Evolutionary conservation across 2,888 invertebrate genomes (phyloP).

Genomic region (Disparrhopalites patrizii): DNA sequence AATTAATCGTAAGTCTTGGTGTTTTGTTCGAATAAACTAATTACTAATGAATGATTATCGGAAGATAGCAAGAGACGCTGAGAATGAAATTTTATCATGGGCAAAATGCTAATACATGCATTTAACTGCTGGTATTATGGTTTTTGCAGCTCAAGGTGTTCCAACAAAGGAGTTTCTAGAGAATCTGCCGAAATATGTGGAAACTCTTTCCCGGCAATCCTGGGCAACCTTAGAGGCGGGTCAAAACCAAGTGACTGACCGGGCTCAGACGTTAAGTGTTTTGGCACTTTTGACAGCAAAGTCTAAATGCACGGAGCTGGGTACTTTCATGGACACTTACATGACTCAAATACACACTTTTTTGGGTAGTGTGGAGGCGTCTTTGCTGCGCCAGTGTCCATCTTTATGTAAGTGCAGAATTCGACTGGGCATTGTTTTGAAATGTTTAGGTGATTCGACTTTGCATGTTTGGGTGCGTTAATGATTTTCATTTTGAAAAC

Average conservation of each 20-base stretch:
- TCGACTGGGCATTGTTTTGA: no score
- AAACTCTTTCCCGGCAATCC: conserved; percentile 25
- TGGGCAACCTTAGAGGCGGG: conserved; percentile 32
- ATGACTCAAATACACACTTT: conserved; percentile 32
- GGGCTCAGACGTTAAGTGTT: conserved; percentile 28
- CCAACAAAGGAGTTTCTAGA: conserved; percentile 33
- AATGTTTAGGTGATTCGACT: not conserved
- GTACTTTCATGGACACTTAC: conserved; percentile 36
- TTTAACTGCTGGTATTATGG: not conserved
- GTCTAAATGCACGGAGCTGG: conserved; percentile 36
- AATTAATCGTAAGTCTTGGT: conserved; percentile 7
- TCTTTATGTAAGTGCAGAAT: conserved; percentile 25
- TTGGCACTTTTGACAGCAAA: conserved; percentile 40
- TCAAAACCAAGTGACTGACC: conserved; percentile 25
- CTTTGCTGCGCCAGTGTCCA: conserved; percentile 31
- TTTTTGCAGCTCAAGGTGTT: conserved; percentile 7
- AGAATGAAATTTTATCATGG: not conserved
- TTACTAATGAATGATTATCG: not conserved
- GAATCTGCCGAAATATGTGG: conserved; percentile 32
- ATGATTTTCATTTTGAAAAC: conserved; percentile 30
- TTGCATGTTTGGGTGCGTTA: not conserved
- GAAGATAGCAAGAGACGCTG: not conserved
- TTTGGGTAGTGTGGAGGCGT: conserved; percentile 26
- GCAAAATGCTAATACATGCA: no score
- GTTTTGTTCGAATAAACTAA: not conserved